phyloP scores from a whole-genome alignment of 2,888 invertebrate genomes.

The Maniola hyperantus region DNA sequence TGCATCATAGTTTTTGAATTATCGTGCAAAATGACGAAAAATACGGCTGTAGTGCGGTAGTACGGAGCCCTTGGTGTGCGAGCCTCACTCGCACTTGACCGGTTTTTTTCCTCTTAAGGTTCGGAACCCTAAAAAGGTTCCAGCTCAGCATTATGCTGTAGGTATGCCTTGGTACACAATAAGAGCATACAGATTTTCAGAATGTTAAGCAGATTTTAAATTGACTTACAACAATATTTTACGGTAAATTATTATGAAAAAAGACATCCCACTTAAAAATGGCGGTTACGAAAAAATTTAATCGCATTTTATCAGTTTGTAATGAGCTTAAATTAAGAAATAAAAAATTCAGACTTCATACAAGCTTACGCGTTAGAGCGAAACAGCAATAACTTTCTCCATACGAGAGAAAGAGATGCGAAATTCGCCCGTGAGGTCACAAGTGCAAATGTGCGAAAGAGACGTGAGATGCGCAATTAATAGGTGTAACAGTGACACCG shows the following conservation, averaged over 20 bases:
- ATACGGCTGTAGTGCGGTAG: no score
- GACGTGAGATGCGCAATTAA: conserved; percentile 20
- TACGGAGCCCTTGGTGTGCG: no score
- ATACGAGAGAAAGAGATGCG: conserved; percentile 21
- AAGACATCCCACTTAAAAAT: conserved; percentile 9
- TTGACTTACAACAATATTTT: background rate
- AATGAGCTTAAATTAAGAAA: conserved; percentile 35
- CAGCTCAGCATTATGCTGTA: no score
- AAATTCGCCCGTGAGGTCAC: conserved; percentile 33
- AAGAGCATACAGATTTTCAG: no score
- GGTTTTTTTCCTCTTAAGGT: no score
- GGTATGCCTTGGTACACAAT: no score
- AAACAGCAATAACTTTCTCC: conserved; percentile 19
- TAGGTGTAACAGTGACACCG: conserved; percentile 44
- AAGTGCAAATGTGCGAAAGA: conserved; percentile 36
- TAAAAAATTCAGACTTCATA: conserved; percentile 28
- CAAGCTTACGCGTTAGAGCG: conserved; percentile 10
- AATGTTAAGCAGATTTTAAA: background rate
- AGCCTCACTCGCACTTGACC: no score
- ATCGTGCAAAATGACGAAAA: no score
- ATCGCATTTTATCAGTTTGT: conserved; percentile 32
- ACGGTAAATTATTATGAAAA: background rate
- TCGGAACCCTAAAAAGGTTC: no score
- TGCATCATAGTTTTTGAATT: no score
- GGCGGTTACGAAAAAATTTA: conserved; percentile 22